Conservation (phyloP, 2,797 vertebrate species). For the Choloepus didactylus region DNA sequence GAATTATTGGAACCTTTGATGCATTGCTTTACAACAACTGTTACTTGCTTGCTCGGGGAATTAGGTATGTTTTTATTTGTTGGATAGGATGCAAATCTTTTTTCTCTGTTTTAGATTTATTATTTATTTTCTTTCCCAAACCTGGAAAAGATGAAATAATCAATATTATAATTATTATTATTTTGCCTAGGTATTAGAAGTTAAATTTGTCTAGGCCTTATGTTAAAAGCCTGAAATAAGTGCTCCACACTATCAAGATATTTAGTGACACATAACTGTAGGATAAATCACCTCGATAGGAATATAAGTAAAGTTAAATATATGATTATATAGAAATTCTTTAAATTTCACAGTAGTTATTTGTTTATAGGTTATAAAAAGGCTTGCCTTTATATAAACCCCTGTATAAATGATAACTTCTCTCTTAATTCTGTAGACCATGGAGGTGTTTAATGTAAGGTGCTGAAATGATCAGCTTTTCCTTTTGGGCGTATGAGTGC, state of each 20-base stretch:
- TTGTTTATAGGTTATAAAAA: not conserved
- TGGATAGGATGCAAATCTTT: constrained; percentile 79
- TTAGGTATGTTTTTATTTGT: constrained; percentile 80
- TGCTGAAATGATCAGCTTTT: not conserved
- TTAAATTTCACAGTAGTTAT: not conserved
- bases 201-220: not conserved
- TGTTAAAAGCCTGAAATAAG: not conserved
- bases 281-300: fast-evolving
- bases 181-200: not conserved
- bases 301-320: not conserved
- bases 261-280: not conserved
- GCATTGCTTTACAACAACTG: constrained; percentile 83
- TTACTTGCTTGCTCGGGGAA: constrained; percentile 73
- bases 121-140: constrained; percentile 4
- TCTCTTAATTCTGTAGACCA: not conserved
- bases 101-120: not conserved
- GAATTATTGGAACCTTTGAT: constrained; percentile 81
- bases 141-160: not conserved
- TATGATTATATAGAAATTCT: fast-evolving
- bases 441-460: not conserved
- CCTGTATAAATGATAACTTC: not conserved
- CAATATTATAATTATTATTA: not conserved
- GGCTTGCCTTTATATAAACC: not conserved
- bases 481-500: not conserved
- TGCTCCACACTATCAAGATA: not conserved